Evolutionary conservation across 2,113 vertebrate species (phyloP).

Genomic region (Hippoglossus stenolepis): DNA sequence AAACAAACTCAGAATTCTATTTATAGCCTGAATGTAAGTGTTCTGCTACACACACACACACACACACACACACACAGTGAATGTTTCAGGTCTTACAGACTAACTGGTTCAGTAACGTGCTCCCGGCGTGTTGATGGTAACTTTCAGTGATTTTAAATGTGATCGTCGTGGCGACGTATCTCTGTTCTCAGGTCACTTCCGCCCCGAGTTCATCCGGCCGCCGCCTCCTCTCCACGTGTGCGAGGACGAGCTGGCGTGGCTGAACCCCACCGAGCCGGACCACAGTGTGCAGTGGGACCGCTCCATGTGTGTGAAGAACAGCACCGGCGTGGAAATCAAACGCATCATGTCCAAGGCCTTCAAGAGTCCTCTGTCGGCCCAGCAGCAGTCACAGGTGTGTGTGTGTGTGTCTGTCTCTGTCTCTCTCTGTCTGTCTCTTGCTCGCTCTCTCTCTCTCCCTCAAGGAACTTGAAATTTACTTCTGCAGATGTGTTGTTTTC

Average conservation of each 20-base stretch:
- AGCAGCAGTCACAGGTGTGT: slow-evolving; percentile 93
- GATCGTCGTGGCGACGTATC: background rate
- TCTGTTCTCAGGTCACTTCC: slow-evolving; percentile 89
- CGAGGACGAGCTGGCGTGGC: slow-evolving; percentile 95
- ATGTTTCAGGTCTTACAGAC: too few relatives aligned
- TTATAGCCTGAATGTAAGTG: too few relatives aligned
- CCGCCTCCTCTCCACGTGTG: slow-evolving; percentile 94
- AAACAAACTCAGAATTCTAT: too few relatives aligned
- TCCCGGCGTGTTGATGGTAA: too few relatives aligned
- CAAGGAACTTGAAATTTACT: too few relatives aligned
- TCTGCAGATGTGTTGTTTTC: too few relatives aligned
- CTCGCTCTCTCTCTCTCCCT: background rate
- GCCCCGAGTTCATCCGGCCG: slow-evolving; percentile 96
- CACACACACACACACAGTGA: too few relatives aligned
- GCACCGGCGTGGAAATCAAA: slow-evolving; percentile 96
- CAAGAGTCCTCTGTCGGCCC: slow-evolving; percentile 95
- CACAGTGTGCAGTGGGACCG: slow-evolving; percentile 96
- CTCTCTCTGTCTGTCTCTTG: background rate
- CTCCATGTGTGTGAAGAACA: slow-evolving; percentile 97
- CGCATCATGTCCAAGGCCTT: slow-evolving; percentile 99
- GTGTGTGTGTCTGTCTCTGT: slow-evolving; percentile 77
- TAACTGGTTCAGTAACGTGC: too few relatives aligned
- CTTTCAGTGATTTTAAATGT: background rate
- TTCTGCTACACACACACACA: too few relatives aligned
- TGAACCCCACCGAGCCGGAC: slow-evolving; percentile 95